Conservation (phyloP, 2,797 vertebrate genomes). For the Momotus momota region DNA sequence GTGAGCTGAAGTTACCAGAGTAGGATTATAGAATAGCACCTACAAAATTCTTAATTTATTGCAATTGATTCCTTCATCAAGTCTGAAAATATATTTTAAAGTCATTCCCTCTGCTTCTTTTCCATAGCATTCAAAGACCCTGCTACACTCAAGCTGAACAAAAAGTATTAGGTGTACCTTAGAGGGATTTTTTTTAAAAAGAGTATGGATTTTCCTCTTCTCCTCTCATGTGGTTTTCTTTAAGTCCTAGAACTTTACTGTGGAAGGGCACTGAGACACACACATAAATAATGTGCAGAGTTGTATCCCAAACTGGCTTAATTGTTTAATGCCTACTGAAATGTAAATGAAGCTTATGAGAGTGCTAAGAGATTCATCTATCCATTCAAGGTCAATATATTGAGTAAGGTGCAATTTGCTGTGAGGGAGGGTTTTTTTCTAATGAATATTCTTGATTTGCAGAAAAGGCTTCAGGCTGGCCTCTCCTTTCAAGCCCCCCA, state of each 20-base stretch:
- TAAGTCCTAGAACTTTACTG: not conserved
- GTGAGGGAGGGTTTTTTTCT: not conserved
- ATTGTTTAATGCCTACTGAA: slow-evolving; percentile 30
- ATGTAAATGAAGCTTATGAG: slow-evolving; percentile 39
- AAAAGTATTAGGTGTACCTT: not conserved
- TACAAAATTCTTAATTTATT: not conserved
- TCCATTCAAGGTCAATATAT: slow-evolving; percentile 25
- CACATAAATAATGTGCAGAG: not conserved
- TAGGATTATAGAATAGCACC: not conserved
- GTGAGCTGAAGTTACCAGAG: not conserved
- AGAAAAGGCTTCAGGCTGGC: not conserved
- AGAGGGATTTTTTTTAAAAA: not conserved
- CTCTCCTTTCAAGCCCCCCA: not conserved
- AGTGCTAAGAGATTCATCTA: not conserved
- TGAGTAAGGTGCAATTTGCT: slow-evolving; percentile 2
- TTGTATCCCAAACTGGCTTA: not conserved
- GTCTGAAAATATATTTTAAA: not conserved
- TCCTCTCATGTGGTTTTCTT: not conserved
- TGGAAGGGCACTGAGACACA: not conserved
- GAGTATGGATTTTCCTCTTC: not conserved
- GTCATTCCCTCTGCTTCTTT: not conserved
- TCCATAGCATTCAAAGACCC: not conserved
- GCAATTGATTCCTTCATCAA: not conserved
- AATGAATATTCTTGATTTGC: slow-evolving; percentile 5
- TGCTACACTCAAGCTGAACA: not conserved